These are phyloP conservation scores for Eciton burchellii DNA, from an alignment of 1,140 invertebrate species.

Conservation along the genomic window DNA sequence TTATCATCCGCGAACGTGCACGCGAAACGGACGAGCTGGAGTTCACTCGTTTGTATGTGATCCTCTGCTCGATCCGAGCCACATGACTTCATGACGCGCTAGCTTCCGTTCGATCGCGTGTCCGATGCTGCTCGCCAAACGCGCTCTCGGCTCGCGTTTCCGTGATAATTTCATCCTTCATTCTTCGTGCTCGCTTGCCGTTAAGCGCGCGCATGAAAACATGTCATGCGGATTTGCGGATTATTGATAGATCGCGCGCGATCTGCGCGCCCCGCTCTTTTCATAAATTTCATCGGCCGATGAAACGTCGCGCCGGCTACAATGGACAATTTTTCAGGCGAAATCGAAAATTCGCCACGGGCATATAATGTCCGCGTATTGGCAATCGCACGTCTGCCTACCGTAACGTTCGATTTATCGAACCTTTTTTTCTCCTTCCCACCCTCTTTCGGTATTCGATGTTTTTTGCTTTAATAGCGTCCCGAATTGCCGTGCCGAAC, in stretches of 20 bases:
- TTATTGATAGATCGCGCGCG: slow-evolving; percentile 5
- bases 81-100: not conserved
- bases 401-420: not conserved
- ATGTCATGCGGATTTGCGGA: not conserved
- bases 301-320: not conserved
- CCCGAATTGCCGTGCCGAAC: not conserved
- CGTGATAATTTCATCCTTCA: not conserved
- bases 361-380: not conserved
- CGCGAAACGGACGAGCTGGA: slow-evolving; percentile 34
- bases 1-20: slow-evolving; percentile 38
- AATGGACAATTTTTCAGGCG: not conserved
- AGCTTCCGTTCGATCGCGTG: not conserved
- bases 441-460: too few relatives aligned
- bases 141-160: not conserved
- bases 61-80: not conserved
- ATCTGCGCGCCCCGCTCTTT: too few relatives aligned
- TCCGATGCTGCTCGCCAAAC: not conserved
- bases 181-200: not conserved
- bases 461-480: not conserved
- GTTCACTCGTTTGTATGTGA: slow-evolving; percentile 27
- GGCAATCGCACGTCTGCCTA: not conserved
- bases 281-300: slow-evolving; percentile 20
- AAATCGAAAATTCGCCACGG: not conserved
- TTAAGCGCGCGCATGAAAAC: slow-evolving; percentile 17
- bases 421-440: too few relatives aligned